A percentile compares a stretch with the other conserved stretches of the same genome.
Evolutionary conservation across 2,113 vertebrate species (phyloP).

Genomic region (Platysternon megacephalum): DNA sequence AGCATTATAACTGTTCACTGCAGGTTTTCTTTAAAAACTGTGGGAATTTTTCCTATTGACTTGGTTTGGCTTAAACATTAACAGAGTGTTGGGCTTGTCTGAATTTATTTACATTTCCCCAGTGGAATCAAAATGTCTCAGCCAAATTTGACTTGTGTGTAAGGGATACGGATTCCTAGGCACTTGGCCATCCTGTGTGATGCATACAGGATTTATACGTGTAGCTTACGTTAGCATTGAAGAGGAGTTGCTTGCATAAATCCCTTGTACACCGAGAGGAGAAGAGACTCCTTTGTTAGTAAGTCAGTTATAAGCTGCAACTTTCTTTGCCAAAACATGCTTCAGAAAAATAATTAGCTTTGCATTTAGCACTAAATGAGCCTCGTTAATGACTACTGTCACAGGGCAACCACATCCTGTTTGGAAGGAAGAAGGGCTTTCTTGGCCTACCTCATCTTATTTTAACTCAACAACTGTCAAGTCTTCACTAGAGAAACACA

Average conservation of each 20-base stretch:
- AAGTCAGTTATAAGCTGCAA: constrained; percentile 15
- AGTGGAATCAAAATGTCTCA: constrained; percentile 8
- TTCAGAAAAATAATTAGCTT: constrained; percentile 29
- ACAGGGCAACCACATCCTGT: neutral
- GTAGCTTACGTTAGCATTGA: neutral
- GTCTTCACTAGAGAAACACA: neutral
- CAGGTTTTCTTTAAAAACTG: neutral
- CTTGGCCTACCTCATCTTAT: neutral
- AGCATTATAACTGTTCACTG: neutral
- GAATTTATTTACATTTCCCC: constrained; percentile 7
- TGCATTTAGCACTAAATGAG: constrained; percentile 30
- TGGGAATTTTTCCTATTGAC: neutral
- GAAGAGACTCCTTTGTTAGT: constrained; percentile 46
- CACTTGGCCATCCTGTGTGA: neutral
- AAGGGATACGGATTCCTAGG: constrained; percentile 42
- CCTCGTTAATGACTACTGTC: constrained; percentile 2
- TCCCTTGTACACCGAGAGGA: neutral
- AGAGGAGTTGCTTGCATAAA: neutral
- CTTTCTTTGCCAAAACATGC: constrained; percentile 20
- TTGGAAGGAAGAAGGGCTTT: neutral
- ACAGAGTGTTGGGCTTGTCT: neutral
- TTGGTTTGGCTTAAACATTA: neutral
- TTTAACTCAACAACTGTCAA: neutral
- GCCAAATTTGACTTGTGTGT: constrained; percentile 23
- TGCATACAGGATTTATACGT: neutral